Evolutionary conservation across 2,797 vertebrate species (phyloP).

Genomic region (Phoeniculus purpureus): DNA sequence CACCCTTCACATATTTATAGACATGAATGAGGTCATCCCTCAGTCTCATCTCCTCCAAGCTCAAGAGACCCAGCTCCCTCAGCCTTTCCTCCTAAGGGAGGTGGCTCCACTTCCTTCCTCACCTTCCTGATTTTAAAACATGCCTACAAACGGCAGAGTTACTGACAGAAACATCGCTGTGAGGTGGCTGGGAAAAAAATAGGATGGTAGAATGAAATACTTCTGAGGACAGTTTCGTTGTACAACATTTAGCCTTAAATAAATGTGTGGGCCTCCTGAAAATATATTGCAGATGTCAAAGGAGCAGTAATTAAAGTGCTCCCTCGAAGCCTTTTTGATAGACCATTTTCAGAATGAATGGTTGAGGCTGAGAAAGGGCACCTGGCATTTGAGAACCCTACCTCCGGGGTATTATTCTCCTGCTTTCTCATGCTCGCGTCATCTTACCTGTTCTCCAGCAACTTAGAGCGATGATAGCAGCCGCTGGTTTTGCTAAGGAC

Average conservation of each 20-base stretch:
- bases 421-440: slow-evolving; percentile 49
- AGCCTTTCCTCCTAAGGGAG: too few species aligned
- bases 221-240: slow-evolving; percentile 66
- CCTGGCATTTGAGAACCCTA: slow-evolving; percentile 68
- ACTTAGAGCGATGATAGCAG: slow-evolving; percentile 18
- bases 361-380: slow-evolving; percentile 60
- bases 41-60: too few species aligned
- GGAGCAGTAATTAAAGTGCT: slow-evolving; percentile 77
- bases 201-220: slow-evolving; percentile 65
- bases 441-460: not conserved
- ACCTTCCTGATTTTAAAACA: slow-evolving; percentile 14
- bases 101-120: too few species aligned
- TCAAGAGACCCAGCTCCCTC: too few species aligned
- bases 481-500: slow-evolving; percentile 24
- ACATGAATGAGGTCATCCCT: too few species aligned
- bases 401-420: slow-evolving; percentile 73
- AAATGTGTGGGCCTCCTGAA: slow-evolving; percentile 66
- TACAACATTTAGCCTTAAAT: slow-evolving; percentile 73
- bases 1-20: too few species aligned
- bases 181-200: slow-evolving; percentile 44
- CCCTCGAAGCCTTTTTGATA: slow-evolving; percentile 69
- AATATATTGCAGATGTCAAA: slow-evolving; percentile 75
- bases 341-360: slow-evolving; percentile 76
- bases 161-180: slow-evolving; percentile 29
- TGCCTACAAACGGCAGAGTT: slow-evolving; percentile 37